Evolutionary conservation across 2,113 vertebrate species (phyloP).

Genomic region (Miniopterus natalensis): DNA sequence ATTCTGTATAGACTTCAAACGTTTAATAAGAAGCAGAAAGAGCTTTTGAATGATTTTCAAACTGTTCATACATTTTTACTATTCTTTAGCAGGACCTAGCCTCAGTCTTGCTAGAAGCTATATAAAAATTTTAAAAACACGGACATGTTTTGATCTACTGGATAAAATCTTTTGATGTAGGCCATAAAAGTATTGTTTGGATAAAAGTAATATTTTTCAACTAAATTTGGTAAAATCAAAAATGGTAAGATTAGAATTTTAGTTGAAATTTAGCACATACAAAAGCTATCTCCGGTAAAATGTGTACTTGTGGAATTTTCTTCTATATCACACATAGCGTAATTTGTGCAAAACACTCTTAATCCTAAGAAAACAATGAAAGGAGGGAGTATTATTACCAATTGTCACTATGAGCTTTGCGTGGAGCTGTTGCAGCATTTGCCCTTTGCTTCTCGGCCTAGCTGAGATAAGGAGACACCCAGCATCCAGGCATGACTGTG

Average conservation of each 20-base stretch:
- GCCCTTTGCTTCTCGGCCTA: background rate
- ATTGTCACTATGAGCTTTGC: background rate
- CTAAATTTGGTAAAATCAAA: background rate
- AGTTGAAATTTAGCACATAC: constrained; percentile 9
- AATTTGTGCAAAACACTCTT: background rate
- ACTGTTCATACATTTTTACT: background rate
- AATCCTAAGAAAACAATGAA: background rate
- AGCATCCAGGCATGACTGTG: background rate
- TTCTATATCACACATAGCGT: background rate
- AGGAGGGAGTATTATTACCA: background rate
- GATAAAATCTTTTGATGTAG: background rate
- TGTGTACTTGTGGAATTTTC: background rate
- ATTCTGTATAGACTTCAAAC: background rate
- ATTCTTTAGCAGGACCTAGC: background rate
- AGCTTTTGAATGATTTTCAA: background rate
- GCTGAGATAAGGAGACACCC: background rate
- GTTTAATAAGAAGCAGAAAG: background rate
- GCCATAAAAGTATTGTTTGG: background rate
- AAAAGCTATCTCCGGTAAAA: background rate
- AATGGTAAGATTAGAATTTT: background rate
- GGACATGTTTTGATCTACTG: constrained; percentile 47
- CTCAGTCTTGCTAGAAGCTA: constrained; percentile 6
- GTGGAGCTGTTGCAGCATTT: background rate
- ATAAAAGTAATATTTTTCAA: constrained; percentile 41
- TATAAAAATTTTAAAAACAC: constrained; percentile 56